These are phyloP conservation scores for Colinus virginianus DNA, from an alignment of 2,113 vertebrate species.

Conservation along the genomic window DNA sequence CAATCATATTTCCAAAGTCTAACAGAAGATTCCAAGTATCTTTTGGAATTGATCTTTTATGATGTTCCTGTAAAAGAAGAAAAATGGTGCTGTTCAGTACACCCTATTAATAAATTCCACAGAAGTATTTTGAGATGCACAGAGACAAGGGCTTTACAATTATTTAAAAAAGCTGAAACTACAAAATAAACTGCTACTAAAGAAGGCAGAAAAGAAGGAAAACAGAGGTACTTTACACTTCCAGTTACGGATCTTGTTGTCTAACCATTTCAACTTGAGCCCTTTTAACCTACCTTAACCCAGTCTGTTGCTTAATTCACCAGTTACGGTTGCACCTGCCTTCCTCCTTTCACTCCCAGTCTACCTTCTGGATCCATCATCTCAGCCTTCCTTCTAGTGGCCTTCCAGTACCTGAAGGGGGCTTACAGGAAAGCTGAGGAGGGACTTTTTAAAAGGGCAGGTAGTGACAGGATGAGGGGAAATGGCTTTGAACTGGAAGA, in stretches of 20 bases:
- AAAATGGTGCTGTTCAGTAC: not conserved
- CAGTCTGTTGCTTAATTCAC: not conserved
- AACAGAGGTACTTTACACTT: not conserved
- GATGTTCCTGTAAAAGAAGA: constrained; percentile 85
- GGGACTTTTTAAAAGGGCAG: no score
- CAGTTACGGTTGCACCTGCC: not conserved
- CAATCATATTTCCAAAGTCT: constrained; percentile 96
- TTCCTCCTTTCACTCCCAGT: not conserved
- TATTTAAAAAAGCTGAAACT: not conserved
- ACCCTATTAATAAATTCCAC: not conserved
- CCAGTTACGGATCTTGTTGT: not conserved
- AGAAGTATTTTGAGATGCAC: not conserved
- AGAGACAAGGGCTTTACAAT: not conserved
- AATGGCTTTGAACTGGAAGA: no score
- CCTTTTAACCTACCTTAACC: not conserved
- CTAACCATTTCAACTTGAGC: not conserved
- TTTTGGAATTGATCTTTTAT: constrained; percentile 96
- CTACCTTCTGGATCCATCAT: not conserved
- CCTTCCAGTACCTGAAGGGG: no score
- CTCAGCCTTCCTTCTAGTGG: not conserved
- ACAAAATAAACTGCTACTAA: not conserved
- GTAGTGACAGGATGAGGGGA: no score
- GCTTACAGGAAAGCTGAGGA: no score
- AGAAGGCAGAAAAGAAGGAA: not conserved
- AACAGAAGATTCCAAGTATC: constrained; percentile 97